Evolutionary conservation across 2,797 vertebrate species (phyloP), one percentile per base, ranked within the genome.

Genomic region (Siniperca obscura): DNA sequence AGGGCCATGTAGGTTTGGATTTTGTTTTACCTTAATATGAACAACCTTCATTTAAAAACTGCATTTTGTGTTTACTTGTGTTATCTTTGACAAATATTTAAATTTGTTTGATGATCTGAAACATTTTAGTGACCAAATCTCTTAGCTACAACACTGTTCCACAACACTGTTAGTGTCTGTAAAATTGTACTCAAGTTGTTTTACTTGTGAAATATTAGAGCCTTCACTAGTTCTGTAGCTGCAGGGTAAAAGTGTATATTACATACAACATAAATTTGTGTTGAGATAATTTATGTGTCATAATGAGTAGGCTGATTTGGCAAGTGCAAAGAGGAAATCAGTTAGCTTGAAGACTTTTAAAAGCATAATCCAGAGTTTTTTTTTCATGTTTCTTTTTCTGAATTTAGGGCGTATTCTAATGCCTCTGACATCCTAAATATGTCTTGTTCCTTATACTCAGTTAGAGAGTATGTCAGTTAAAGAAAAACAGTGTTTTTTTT

Each of bases 251-350:
- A 84, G 42, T 75, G 50, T 85, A 61, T 57, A 74, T 73, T 67
- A 74, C 73, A 80, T 69, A 66, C 42, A 75, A 79, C 59, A 85
- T 48, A 68, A 74, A 74, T 50, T 30, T 30, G 30, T 30, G 30
- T 30, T 81, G 46, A 80, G 73, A 84, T 81, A 71, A 86, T 77
- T 70, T 59, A 22, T 84, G 69, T 86, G 66, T 84, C 81, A 89
- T 57, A 59, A 42, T 75, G 88, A 76, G 89, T 85, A 84, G 90
- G 91, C 73, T 76, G 83, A 85, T 75, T 78, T 91, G 85, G 89
- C 81, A 82, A 70, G 46, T 21, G 50, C 78, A 86, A 40, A 89
- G 76, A 89, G 77, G 74, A 76, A 84, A 83, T 66, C 14, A 66
- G 27, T 69, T 78, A 62, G 81, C 74, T 74, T 75, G 60, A 72